Conservation (phyloP, 2,113 vertebrate species). For the Nematolebias whitei region DNA sequence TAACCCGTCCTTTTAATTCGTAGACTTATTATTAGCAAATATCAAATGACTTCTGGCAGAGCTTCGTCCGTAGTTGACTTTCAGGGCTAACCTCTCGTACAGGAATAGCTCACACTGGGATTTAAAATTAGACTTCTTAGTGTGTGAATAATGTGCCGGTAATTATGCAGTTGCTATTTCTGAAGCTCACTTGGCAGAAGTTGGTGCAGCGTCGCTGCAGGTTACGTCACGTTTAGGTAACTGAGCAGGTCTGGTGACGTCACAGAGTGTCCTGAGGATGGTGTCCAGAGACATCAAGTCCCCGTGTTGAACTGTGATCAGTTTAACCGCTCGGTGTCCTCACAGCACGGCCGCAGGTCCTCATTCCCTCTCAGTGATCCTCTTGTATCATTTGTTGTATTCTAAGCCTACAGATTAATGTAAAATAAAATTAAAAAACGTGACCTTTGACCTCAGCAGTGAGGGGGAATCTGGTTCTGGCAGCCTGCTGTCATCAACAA, state of each 20-base stretch:
- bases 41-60: constrained; percentile 11
- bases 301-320: constrained; percentile 3
- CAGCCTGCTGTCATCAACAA: neutral
- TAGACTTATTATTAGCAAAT: neutral
- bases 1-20: neutral
- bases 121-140: constrained; percentile 68
- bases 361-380: neutral
- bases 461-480: neutral
- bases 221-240: constrained; percentile 10
- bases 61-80: constrained; percentile 49
- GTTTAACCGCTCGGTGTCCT: neutral
- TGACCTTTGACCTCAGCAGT: constrained; percentile 1
- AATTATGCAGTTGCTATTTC: constrained; percentile 33
- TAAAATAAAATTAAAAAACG: neutral
- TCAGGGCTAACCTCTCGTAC: constrained; percentile 43
- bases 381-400: neutral
- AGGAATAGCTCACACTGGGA: constrained; percentile 42
- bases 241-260: neutral
- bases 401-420: neutral
- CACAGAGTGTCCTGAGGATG: neutral
- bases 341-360: neutral
- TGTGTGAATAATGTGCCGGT: constrained; percentile 43
- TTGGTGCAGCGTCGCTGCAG: constrained; percentile 21
- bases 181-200: constrained; percentile 5
- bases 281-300: neutral